A percentile compares a stretch with the other conserved stretches of the same genome.
Evolutionary conservation across 2,888 invertebrate species (phyloP).

Genomic region (Clanis bilineata): DNA sequence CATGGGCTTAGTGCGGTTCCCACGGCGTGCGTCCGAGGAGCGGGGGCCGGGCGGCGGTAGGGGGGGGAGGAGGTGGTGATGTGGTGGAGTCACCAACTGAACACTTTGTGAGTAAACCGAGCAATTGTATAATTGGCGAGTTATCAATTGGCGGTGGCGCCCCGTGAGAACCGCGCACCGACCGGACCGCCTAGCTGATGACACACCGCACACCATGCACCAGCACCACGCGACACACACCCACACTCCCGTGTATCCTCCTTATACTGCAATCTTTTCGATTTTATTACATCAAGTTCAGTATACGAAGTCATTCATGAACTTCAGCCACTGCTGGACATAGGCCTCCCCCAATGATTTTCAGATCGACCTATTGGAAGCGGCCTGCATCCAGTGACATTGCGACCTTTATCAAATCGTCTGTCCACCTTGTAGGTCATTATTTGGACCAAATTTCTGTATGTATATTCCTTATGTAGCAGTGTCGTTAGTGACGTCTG

Average conservation of each 20-base stretch:
- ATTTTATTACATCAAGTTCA: too few relatives aligned
- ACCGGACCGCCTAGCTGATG: neutral
- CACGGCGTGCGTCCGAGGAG: too few relatives aligned
- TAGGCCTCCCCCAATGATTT: too few relatives aligned
- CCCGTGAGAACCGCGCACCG: conserved; percentile 29
- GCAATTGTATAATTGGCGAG: conserved; percentile 67
- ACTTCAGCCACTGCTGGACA: too few relatives aligned
- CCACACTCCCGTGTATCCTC: too few relatives aligned
- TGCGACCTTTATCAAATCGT: too few relatives aligned
- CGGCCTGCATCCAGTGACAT: too few relatives aligned
- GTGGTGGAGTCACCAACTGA: conserved; percentile 27
- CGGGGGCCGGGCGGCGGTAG: conserved; percentile 21
- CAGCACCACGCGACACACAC: too few relatives aligned
- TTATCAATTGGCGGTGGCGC: conserved; percentile 48
- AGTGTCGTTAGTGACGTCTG: neutral
- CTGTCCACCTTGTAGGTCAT: too few relatives aligned
- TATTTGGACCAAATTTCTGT: neutral
- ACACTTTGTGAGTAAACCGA: conserved; percentile 42
- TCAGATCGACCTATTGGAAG: too few relatives aligned
- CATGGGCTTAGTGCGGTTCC: conserved; percentile 32
- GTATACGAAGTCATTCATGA: too few relatives aligned
- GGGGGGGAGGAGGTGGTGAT: conserved; percentile 20
- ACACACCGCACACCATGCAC: neutral
- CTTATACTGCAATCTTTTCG: too few relatives aligned
- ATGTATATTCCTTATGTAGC: neutral